These are phyloP conservation scores for Tetranychus truncatus DNA, from an alignment of 2,888 invertebrate species.

Conservation along the genomic window DNA sequence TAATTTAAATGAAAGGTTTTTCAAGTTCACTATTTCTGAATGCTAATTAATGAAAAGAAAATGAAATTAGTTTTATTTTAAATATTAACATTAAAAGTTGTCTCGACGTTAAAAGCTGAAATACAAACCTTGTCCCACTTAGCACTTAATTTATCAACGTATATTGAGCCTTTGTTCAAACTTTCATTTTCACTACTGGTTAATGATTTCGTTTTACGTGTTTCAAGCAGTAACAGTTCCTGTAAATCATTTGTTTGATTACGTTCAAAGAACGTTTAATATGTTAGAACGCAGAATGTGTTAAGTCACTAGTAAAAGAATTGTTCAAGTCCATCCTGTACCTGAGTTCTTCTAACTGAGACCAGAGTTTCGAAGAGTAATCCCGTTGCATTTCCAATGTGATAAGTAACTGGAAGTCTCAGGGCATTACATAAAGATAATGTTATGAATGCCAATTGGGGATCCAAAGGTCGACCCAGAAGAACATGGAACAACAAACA, in stretches of 20 bases:
- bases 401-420: constrained; percentile 54
- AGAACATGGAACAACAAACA: constrained; percentile 33
- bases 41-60: not conserved
- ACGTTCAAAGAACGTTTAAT: not conserved
- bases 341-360: constrained; percentile 49
- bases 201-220: not conserved
- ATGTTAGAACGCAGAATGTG: not conserved
- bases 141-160: not conserved
- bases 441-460: constrained; percentile 57
- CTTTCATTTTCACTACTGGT: not conserved
- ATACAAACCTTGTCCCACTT: not conserved
- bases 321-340: constrained; percentile 22
- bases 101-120: not conserved
- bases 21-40: not conserved
- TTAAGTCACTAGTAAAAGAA: not conserved
- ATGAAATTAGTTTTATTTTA: not conserved
- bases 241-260: not conserved
- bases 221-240: not conserved
- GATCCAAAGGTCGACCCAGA: constrained; percentile 46
- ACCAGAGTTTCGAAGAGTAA: constrained; percentile 58
- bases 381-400: constrained; percentile 48
- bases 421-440: constrained; percentile 71
- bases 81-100: not conserved
- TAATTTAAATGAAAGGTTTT: not conserved
- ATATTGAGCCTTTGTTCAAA: not conserved